Base-by-base conservation (phyloP, 1,140 invertebrate species). In the Drosophila rufa region DNA sequence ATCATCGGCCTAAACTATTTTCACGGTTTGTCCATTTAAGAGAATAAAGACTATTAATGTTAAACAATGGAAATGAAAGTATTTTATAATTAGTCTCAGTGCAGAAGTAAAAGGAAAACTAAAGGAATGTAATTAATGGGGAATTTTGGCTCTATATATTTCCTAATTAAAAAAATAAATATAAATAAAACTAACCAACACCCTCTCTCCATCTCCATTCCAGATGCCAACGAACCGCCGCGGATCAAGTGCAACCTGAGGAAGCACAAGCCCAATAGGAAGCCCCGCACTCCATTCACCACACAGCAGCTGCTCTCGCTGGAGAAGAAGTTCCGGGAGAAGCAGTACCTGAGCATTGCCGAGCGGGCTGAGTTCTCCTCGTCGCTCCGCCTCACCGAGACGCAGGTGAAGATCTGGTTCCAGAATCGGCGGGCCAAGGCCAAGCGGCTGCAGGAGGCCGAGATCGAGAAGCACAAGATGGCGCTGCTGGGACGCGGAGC, bases 331-430 rank as follows among this genome's bases (percentile, higher is more conserved):
- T 99, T 99, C 94, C 94, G 96, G 11, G 96, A 98, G 93, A 99
- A 98, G 93, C 98, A 99, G 93, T 99, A 99, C 93, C 94, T 99
- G 58, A 98, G 97, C 81, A 98, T 99, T 78, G 97, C 98, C 1
- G 99, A 99, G 93, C 94, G 99, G 58, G 99, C 99, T 0, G 99
- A 99, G 93, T 99, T 99, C 93, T 98, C 97, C 2, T 96, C 96
- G 3, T 98, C 97, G 0, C 94, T 99, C 30, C 96, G 98, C 79
- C 95, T 99, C 1, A 99, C 98, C 7, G 99, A 99, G 94, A 99
- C 98, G 8, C 97, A 98, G 95, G 97, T 98, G 59, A 99, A 99
- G 95, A 99, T 99, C 82, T 99, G 98, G 98, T 99, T 99, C 93
- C 98, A 99, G 95, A 99, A 99, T 93, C 95, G 98, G 8, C 94